phyloP scores from a whole-genome alignment of 35 echinoderm and acorn worm species.

The Anneissia japonica region DNA sequence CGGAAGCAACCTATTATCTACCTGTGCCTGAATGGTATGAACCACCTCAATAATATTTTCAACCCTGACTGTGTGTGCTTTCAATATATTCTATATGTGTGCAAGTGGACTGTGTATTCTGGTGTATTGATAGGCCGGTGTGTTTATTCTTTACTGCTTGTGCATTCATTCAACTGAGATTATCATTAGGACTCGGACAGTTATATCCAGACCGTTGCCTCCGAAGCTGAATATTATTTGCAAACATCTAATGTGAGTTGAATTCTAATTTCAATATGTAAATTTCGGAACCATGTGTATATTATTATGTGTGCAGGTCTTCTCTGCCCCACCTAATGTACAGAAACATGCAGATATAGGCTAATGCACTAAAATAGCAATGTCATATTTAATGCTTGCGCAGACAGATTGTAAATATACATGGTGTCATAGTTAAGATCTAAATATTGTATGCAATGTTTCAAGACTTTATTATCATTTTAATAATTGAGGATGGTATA shows the following conservation, averaged over 20 bases:
- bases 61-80: background rate
- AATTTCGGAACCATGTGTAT: background rate
- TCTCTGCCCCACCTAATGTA: background rate
- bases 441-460: no score
- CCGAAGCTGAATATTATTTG: background rate
- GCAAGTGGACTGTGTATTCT: background rate
- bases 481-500: no score
- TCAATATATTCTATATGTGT: background rate
- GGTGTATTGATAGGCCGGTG: background rate
- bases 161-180: background rate
- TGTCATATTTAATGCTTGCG: no score
- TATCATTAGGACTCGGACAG: background rate
- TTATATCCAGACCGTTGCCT: background rate
- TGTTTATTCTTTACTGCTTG: background rate
- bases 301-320: background rate
- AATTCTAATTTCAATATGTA: background rate
- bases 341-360: no score
- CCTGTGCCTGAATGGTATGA: background rate
- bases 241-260: background rate
- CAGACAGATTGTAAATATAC: no score
- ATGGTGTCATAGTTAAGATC: no score
- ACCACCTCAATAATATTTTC: background rate
- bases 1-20: background rate
- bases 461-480: no score
- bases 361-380: no score